phyloP scores from a whole-genome alignment of 92 coral and sea anemone genomes.

The Pocillopora grandis region DNA sequence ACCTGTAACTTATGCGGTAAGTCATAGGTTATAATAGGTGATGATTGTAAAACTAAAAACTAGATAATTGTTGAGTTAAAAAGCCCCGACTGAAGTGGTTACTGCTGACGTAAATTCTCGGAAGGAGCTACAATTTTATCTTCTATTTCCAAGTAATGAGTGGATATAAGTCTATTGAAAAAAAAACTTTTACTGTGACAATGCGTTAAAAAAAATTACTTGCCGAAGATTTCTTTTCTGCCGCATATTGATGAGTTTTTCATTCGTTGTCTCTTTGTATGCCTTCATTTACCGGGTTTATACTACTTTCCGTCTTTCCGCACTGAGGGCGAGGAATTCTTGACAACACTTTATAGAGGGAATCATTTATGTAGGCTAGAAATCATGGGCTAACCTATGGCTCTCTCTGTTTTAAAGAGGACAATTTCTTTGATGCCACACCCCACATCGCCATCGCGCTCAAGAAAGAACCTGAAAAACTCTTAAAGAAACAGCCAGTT shows the following conservation, averaged over 20 bases:
- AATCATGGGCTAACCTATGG: background rate
- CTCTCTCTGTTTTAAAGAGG: slow-evolving; percentile 13
- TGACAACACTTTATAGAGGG: background rate
- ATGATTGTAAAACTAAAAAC: background rate
- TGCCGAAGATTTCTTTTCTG: no score
- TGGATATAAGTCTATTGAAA: no score
- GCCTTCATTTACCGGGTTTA: no score
- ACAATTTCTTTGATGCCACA: background rate
- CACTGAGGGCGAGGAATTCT: background rate
- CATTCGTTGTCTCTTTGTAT: no score
- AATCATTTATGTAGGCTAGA: background rate
- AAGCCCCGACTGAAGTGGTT: background rate
- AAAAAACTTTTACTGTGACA: no score
- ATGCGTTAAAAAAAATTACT: no score
- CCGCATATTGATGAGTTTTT: no score
- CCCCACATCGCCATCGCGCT: slow-evolving; percentile 44
- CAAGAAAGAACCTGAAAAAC: slow-evolving; percentile 26
- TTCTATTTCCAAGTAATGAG: no score
- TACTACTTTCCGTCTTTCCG: no score
- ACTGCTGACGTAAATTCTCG: no score
- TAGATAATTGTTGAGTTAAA: background rate
- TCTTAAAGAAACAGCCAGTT: slow-evolving; percentile 12
- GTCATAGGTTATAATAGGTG: background rate
- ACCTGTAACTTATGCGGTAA: slow-evolving; percentile 89
- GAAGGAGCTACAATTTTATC: no score